A percentile compares a stretch with the other conserved stretches of the same genome.
Conservation (phyloP, 1,140 invertebrate species). For the Papilio dardanus region DNA sequence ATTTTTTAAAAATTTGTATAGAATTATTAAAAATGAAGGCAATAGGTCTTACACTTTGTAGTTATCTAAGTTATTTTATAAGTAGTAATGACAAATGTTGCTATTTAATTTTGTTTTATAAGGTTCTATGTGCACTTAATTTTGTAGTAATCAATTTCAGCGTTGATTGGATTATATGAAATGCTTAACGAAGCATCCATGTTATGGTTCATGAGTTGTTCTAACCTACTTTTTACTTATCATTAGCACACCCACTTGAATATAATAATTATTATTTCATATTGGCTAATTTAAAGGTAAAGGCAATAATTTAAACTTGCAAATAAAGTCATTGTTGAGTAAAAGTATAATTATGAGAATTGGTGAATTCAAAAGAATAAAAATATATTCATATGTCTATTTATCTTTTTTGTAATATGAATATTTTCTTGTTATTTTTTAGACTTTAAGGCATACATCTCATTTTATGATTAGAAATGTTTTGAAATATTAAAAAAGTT, state of each 20-base stretch:
- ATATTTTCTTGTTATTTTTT: too few relatives aligned
- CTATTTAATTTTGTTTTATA: too few relatives aligned
- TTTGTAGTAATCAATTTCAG: not conserved
- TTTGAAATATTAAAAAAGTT: not conserved
- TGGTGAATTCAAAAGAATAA: not conserved
- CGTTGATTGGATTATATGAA: not conserved
- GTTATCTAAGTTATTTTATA: too few relatives aligned
- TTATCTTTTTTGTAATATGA: not conserved
- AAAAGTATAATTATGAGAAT: not conserved
- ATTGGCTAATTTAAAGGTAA: not conserved
- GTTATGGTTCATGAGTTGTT: constrained; percentile 33
- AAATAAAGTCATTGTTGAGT: not conserved
- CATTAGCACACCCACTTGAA: constrained; percentile 3
- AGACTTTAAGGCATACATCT: not conserved
- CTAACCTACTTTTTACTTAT: constrained; percentile 29
- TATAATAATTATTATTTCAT: constrained; percentile 11
- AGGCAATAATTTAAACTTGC: not conserved
- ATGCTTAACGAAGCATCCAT: not conserved
- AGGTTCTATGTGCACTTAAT: too few relatives aligned
- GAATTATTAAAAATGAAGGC: too few relatives aligned
- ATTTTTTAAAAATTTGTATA: too few relatives aligned
- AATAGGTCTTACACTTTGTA: too few relatives aligned
- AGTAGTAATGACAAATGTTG: too few relatives aligned
- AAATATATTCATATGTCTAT: too few relatives aligned
- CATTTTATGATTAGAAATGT: not conserved